These are phyloP conservation scores for Drosophila eohydei DNA, from an alignment of 2,888 invertebrate genomes.

Conservation along the genomic window DNA sequence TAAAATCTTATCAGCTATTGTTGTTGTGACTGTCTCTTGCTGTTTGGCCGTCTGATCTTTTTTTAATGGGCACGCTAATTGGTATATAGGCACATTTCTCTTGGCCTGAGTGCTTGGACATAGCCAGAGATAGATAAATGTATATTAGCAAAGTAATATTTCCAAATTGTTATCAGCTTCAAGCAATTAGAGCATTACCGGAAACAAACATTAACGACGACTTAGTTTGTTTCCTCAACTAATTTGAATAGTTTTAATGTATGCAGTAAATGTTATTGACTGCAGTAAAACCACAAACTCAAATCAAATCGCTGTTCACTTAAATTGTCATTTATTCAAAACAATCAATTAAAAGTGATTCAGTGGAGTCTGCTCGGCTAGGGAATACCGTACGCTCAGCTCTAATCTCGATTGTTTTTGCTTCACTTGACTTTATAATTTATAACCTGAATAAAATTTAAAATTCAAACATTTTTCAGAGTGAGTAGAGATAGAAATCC, in stretches of 20 bases:
- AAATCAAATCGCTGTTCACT: not conserved
- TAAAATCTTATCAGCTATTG: too few relatives aligned
- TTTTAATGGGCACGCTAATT: not conserved
- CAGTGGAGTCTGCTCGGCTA: not conserved
- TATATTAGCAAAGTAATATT: not conserved
- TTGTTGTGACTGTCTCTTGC: not conserved
- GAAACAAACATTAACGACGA: not conserved
- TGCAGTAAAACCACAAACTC: not conserved
- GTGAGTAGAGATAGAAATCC: not conserved
- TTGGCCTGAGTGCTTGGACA: not conserved
- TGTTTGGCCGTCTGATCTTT: not conserved
- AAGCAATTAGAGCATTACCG: not conserved
- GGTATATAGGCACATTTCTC: not conserved
- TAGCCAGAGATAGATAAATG: not conserved
- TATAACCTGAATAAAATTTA: not conserved
- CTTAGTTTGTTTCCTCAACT: not conserved
- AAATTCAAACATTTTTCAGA: not conserved
- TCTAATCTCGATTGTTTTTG: not conserved
- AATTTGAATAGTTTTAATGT: not conserved
- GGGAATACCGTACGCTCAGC: not conserved
- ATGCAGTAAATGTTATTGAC: not conserved
- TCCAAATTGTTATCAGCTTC: not conserved
- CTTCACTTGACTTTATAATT: not conserved
- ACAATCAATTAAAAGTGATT: not conserved
- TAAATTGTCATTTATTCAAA: conserved; percentile 4